These are phyloP conservation scores for Tympanoctomys barrerae DNA, from an alignment of 2,797 vertebrate species.

Conservation along the genomic window DNA sequence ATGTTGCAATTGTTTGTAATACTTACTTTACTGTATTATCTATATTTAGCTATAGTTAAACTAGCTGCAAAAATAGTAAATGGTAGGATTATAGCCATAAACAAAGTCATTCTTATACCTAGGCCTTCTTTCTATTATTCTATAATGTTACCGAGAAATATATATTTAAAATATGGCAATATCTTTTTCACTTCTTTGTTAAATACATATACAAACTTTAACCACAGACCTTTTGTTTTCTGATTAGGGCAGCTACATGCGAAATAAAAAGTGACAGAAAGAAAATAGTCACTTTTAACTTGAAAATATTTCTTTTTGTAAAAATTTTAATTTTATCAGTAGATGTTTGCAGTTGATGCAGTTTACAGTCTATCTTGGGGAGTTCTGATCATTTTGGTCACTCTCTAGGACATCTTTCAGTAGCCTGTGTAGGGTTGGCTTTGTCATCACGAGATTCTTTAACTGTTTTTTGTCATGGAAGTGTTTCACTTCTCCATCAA, in stretches of 20 bases:
- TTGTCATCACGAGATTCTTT: too few relatives aligned
- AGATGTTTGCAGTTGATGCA: too few relatives aligned
- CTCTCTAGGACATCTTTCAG: too few relatives aligned
- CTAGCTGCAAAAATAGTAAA: conserved; percentile 5
- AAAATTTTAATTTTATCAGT: too few relatives aligned
- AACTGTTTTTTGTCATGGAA: too few relatives aligned
- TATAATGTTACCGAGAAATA: not conserved
- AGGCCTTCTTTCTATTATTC: not conserved
- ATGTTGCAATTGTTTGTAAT: not conserved
- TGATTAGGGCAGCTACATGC: not conserved
- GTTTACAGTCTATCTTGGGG: too few relatives aligned
- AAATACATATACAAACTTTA: not conserved
- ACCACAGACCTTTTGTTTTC: not conserved
- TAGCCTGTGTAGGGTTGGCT: too few relatives aligned
- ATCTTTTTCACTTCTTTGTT: not conserved
- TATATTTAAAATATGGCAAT: not conserved
- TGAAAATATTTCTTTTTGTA: not conserved
- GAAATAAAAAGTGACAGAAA: not conserved
- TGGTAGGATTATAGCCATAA: not conserved
- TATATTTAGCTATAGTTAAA: not conserved
- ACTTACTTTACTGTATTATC: not conserved
- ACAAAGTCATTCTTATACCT: not conserved
- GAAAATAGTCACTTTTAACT: not conserved
- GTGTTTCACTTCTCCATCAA: too few relatives aligned
- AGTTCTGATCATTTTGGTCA: too few relatives aligned